Evolutionary conservation across 2,797 vertebrate genomes (phyloP), one percentile per base, ranked within the genome.

Genomic region (Sebastes iracundus): DNA sequence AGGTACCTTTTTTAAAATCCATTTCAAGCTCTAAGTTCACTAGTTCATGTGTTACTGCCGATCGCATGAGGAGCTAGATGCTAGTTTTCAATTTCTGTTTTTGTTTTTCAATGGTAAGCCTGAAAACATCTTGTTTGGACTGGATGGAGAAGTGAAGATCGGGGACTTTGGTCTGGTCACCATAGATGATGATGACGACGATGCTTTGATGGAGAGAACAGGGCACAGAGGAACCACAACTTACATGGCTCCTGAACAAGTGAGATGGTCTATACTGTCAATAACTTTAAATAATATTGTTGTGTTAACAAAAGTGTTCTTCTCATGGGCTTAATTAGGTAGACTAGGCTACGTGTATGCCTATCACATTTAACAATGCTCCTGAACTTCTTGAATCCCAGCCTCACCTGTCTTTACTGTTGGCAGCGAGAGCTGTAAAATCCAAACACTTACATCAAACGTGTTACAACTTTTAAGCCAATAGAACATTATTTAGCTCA

Each of bases 131-230:
- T 95, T 98, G 75, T 88, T 98, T 91, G 94, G 95, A 35, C n/a
- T 2, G 28, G 83, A 91, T 12, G 75, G 75, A 55, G 42, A 78
- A 53, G 88, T 97, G 87, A 98, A 97, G 95, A 97, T 98, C 42
- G 97, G 96, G 1, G 97, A 98, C 88, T 98, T 98, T 0, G 97
- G 97, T 67, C 94, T 98, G 62, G 96, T 95, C 75, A 96, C 96
- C 27, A 78, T 66, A 53, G 80, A 84, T 63, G 20, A 72, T 1
- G 68, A 35, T 62, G 84, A 90, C 0, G 69, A 67, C 3, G 6
- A 35, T 12, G 25, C 25, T 30, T 22, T 72, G 3, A 59, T 72
- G 56, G 55, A 72, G 10, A 22, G 69, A 46, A 22, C 69, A 2
- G 7, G 5, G 18, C 0, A 22, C 25, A 60, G 3, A 46, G 69